Percentiles rank a stretch among this genome's conserved stretches.
Evolutionary conservation across 2,113 vertebrate species (phyloP).

Genomic region (Bos javanicus): DNA sequence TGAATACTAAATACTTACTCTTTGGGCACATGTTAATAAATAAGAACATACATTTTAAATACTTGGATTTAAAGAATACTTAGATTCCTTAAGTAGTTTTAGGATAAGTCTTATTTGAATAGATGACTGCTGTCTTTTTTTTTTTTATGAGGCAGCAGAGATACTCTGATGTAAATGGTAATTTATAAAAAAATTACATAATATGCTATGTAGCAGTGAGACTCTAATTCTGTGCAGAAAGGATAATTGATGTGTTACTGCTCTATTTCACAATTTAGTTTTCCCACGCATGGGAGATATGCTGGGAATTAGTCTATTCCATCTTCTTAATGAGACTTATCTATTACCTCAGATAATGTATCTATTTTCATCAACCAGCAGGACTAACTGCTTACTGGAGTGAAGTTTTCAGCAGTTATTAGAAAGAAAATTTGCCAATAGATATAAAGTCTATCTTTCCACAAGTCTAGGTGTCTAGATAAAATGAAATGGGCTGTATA

Average conservation of each 20-base stretch:
- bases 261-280: conserved; percentile 24
- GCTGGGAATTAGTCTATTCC: conserved; percentile 31
- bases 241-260: not conserved
- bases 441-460: not conserved
- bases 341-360: conserved; percentile 55
- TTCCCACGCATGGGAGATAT: conserved; percentile 37
- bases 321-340: conserved; percentile 67
- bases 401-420: not conserved
- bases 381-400: not conserved
- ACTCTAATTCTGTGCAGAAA: not conserved
- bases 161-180: conserved; percentile 7
- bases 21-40: not conserved
- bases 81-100: not conserved
- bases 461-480: not conserved
- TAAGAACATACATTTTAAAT: not conserved
- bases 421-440: not conserved
- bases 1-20: not conserved
- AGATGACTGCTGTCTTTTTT: conserved; percentile 21
- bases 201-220: conserved; percentile 33
- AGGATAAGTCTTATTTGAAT: conserved; percentile 32
- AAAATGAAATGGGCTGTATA: not conserved
- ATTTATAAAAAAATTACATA: conserved; percentile 55
- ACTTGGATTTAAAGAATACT: not conserved
- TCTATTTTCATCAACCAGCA: conserved; percentile 61
- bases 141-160: conserved; percentile 11